These are phyloP conservation scores for Dicyrtomina minuta DNA, from an alignment of 2,888 invertebrate species.

Conservation along the genomic window DNA sequence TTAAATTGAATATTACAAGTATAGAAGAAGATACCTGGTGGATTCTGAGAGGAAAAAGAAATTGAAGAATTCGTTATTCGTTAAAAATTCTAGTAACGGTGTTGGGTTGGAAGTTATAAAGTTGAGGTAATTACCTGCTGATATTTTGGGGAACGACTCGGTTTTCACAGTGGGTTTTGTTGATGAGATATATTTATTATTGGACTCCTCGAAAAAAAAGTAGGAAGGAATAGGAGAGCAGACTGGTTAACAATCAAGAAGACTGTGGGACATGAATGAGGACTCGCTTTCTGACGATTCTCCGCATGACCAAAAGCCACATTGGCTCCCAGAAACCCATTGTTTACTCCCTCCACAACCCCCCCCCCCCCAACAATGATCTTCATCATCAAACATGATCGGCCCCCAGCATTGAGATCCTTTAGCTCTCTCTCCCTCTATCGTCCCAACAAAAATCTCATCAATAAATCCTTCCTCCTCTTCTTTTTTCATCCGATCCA, in stretches of 20 bases:
- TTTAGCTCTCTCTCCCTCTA: no score
- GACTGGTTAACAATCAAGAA: slow-evolving; percentile 18
- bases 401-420: slow-evolving; percentile 13
- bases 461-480: slow-evolving; percentile 20
- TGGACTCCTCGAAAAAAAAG: slow-evolving; percentile 4
- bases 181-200: no score
- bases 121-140: background rate
- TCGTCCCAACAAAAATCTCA: slow-evolving; percentile 3
- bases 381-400: background rate
- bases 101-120: background rate
- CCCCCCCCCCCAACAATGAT: slow-evolving; percentile 24
- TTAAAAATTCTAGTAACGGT: no score
- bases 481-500: background rate
- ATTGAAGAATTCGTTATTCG: no score
- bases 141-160: no score
- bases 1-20: slow-evolving; percentile 2
- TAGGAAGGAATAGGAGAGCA: background rate
- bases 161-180: slow-evolving; percentile 3
- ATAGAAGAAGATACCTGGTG: no score
- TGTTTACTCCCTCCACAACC: slow-evolving; percentile 24
- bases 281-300: slow-evolving; percentile 11
- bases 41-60: no score
- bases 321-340: slow-evolving; percentile 17
- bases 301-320: slow-evolving; percentile 22
- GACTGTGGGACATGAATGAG: slow-evolving; percentile 16